Evolutionary conservation across 2,797 vertebrate species (phyloP), one percentile per base, ranked within the genome.

Genomic region (Etheostoma nigrum): DNA sequence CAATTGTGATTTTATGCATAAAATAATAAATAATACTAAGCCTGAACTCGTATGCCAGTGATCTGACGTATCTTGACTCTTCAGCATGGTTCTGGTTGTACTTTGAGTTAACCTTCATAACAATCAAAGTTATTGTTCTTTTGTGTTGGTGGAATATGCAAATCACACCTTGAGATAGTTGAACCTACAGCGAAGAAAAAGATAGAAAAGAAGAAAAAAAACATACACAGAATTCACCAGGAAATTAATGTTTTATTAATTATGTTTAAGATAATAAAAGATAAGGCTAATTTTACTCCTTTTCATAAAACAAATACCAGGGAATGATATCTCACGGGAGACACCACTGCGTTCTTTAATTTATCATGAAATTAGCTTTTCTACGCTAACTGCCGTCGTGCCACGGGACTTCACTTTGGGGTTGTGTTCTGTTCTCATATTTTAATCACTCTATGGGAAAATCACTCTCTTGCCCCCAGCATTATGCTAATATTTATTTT

Each of bases 221-320:
- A 66, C 10, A 40, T 40, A 78, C 44, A 75, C 27, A 53, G 64
- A 80, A 88, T 67, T 88, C 87, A 84, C 62, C 23, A 83, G 78
- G 60, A 92, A 92, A 94, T 91, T 68, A 87, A 93, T 94, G 88
- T 94, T 93, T 94, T 93, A 94, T 95, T 94, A 92, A 95, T 94
- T 89, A 89, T 74, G 82, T 92, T 94, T 90, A 92, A 91, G 88
- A 94, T 91, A 92, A 89, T 91, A 78, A 89, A 91, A 82, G 77
- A 92, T 88, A 81, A 77, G 82, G 86, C 86, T 91, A 88, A 94
- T 93, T 94, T 91, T 83, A 88, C 80, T 89, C 76, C 59, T 92
- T 92, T 92, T 93, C 84, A 90, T 91, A 81, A 90, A 90, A 91
- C 87, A 92, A 93, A 94, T 86, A 90, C 80, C 87, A 84, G 81